A percentile compares a stretch with the other conserved stretches of the same genome.
Evolutionary conservation across 2,888 invertebrate species (phyloP).

Genomic region (Agonopterix alstromeriana): DNA sequence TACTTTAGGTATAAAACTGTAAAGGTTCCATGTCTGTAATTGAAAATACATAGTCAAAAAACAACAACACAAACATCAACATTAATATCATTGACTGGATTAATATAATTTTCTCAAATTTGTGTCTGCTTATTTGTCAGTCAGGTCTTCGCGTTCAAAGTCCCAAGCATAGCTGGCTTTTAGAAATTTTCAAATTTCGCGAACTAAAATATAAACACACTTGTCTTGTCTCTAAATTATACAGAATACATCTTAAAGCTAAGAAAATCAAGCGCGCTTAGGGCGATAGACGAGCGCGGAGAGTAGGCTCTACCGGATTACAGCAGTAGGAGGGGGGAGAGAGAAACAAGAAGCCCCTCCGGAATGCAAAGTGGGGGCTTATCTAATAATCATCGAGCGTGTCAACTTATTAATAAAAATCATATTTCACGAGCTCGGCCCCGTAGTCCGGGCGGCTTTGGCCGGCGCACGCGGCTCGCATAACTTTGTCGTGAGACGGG

Average conservation of each 20-base stretch:
- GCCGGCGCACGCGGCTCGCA: constrained; percentile 41
- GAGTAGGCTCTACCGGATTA: constrained; percentile 59
- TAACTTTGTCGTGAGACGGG: constrained; percentile 29
- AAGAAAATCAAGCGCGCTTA: constrained; percentile 4
- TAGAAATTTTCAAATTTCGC: background rate
- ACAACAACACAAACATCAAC: no score
- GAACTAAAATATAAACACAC: constrained; percentile 2
- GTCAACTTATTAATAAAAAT: constrained; percentile 78
- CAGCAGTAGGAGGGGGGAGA: constrained; percentile 38
- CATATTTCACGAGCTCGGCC: constrained; percentile 68
- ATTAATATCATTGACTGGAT: no score
- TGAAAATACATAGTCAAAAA: no score
- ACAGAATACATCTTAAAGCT: background rate
- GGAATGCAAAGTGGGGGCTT: constrained; percentile 75
- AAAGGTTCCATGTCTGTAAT: no score
- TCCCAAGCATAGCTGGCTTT: background rate
- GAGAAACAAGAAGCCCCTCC: constrained; percentile 62
- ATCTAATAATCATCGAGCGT: constrained; percentile 77
- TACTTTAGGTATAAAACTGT: no score
- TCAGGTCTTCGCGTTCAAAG: no score
- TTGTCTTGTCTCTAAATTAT: constrained; percentile 2
- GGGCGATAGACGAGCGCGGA: constrained; percentile 12
- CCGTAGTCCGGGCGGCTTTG: constrained; percentile 18
- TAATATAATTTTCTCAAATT: no score
- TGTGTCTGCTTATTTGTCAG: no score